Conservation (phyloP, 2,113 vertebrate species). For the Pleuronectes platessa region DNA sequence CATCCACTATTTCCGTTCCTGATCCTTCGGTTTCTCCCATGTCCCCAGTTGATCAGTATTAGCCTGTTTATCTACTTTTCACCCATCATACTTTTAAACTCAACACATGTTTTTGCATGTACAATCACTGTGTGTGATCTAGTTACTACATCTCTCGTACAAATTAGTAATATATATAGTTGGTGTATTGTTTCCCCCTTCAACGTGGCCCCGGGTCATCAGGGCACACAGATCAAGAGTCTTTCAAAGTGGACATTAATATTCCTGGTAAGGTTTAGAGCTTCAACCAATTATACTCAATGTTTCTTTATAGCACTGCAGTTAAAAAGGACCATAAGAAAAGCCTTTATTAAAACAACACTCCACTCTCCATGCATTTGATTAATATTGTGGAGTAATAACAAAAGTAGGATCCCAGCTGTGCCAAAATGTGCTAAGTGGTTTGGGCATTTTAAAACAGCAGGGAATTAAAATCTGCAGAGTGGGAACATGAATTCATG, state of each 20-base stretch:
- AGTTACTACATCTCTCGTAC: no score
- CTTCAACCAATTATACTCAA: background rate
- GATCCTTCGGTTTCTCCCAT: no score
- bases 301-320: background rate
- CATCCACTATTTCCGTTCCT: no score
- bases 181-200: background rate
- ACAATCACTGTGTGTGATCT: no score
- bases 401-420: background rate
- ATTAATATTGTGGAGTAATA: constrained; percentile 19
- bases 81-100: no score
- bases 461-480: constrained; percentile 28
- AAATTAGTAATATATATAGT: no score
- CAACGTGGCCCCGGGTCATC: background rate
- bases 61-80: no score
- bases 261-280: background rate
- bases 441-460: constrained; percentile 12
- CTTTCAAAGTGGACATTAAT: background rate
- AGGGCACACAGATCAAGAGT: background rate
- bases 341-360: background rate
- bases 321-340: background rate
- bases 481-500: constrained; percentile 9
- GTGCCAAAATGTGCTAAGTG: constrained; percentile 2
- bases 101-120: no score
- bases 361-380: background rate
- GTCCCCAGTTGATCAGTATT: no score